Percentiles rank a stretch among this genome's conserved stretches.
Evolutionary conservation across 2,888 invertebrate genomes (phyloP).

Genomic region (Drosophila acutilabella): DNA sequence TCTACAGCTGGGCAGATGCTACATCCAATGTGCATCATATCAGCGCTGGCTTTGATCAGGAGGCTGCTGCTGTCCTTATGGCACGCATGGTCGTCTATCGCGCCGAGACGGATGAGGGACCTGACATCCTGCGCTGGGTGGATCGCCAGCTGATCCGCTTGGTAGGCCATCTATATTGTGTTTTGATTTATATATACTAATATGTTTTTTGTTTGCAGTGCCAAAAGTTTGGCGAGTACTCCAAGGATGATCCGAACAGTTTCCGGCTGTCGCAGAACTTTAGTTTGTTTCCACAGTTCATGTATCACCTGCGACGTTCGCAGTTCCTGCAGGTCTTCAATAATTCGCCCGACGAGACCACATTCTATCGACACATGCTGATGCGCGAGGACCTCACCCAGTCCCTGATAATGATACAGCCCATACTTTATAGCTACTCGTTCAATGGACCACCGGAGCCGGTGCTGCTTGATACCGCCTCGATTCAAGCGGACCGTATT

Average conservation of each 20-base stretch:
- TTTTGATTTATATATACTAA: not conserved
- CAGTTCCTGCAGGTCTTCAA: conserved; percentile 99
- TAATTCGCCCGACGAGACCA: conserved; percentile 99
- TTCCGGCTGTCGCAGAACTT: conserved; percentile 98
- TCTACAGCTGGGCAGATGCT: conserved; percentile 95
- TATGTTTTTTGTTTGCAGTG: conserved; percentile 88
- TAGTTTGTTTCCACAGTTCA: conserved; percentile 99
- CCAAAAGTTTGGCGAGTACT: conserved; percentile 99
- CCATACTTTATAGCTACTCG: conserved; percentile 98
- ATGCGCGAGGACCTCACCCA: conserved; percentile 99
- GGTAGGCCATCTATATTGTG: conserved; percentile 86
- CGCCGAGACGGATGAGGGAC: conserved; percentile 97
- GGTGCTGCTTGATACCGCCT: conserved; percentile 97
- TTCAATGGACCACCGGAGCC: conserved; percentile 99
- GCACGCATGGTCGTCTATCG: conserved; percentile 97
- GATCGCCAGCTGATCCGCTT: conserved; percentile 98
- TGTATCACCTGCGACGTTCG: conserved; percentile 99
- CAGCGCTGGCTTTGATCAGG: conserved; percentile 98
- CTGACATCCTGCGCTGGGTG: conserved; percentile 99
- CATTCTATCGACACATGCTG: conserved; percentile 98
- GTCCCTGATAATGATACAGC: conserved; percentile 99
- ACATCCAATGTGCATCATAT: conserved; percentile 95
- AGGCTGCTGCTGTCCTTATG: conserved; percentile 99
- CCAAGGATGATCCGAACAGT: conserved; percentile 98
- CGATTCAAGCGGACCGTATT: conserved; percentile 98